Base-by-base conservation (phyloP, 2,797 vertebrate species). In the Typhlichthys eigenmanni region DNA sequence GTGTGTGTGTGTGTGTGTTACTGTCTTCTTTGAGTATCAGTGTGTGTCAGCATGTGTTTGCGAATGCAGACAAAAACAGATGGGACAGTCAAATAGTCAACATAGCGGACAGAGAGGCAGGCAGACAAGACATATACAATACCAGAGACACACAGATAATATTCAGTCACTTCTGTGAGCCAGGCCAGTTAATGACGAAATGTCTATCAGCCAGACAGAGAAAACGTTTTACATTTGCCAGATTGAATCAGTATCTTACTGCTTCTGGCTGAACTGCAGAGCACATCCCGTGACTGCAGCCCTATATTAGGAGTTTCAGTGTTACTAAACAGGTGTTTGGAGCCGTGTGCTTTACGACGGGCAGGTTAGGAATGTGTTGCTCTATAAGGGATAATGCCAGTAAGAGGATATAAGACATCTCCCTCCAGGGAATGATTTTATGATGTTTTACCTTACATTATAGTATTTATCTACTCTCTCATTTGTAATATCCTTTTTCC, bases 311-410 rank as follows among this genome's bases (percentile, higher is more conserved):
- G 0, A 47, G 56, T 13, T 62, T 50, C 67, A 10, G 68, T n/a
- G 63, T 67, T 64, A 19, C 75, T n/a, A 43, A 70, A 75, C 88
- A 91, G 91, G 78, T 92, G 87, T 87, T 88, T 79, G 60, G 45
- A 58, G 71, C n/a, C 2, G 48, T 62, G 52, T 63, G 58, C 72
- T 89, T 91, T 87, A 88, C 58, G 74, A 87, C 11, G 76, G 80
- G 78, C 58, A 29, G 65, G 72, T 58, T 76, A 81, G 87, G 89
- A 93, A 92, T 89, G 86, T 81, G 58, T 60, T 76, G 49, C 66
- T 50, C 63, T 47, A 66, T 54, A 29, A 29, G 24, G 4, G 24
- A 29, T 4, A 29, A 29, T 29, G 24, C 24, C 24, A 29, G 24
- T 29, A 29, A 29, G 24, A 29, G 24, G 24, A 29, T 29, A 29